Evolutionary conservation across 2,888 invertebrate genomes (phyloP).

Genomic region (Pyrocoelia pectoralis): DNA sequence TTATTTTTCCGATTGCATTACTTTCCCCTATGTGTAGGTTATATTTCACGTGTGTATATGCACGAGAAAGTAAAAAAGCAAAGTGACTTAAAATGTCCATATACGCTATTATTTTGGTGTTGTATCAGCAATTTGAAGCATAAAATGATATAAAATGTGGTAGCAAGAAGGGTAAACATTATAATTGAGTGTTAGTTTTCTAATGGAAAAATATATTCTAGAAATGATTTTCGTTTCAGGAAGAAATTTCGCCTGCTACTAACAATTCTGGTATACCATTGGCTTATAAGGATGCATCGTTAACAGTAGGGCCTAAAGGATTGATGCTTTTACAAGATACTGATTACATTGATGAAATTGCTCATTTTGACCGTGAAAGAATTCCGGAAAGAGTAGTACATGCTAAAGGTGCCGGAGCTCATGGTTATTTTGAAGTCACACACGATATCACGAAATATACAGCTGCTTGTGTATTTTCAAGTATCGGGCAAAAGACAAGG

Average conservation of each 20-base stretch:
- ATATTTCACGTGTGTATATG: too few relatives aligned
- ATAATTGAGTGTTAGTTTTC: too few relatives aligned
- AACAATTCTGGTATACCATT: slow-evolving; percentile 86
- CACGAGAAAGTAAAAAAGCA: too few relatives aligned
- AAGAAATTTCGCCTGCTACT: slow-evolving; percentile 64
- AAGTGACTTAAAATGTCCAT: too few relatives aligned
- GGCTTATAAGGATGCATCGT: slow-evolving; percentile 75
- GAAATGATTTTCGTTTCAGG: background rate
- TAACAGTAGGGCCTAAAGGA: slow-evolving; percentile 87
- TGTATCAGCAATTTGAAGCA: too few relatives aligned
- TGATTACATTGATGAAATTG: slow-evolving; percentile 78
- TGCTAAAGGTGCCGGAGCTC: slow-evolving; percentile 93
- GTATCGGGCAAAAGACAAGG: slow-evolving; percentile 81
- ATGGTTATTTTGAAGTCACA: slow-evolving; percentile 86
- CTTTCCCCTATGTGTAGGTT: too few relatives aligned
- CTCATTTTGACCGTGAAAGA: slow-evolving; percentile 88
- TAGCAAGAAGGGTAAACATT: too few relatives aligned
- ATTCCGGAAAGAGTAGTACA: slow-evolving; percentile 97
- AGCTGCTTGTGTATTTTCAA: slow-evolving; percentile 80
- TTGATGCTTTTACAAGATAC: slow-evolving; percentile 88
- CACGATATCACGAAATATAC: slow-evolving; percentile 83
- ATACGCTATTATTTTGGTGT: too few relatives aligned
- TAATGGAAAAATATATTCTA: too few relatives aligned
- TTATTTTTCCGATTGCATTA: too few relatives aligned
- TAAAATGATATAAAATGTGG: too few relatives aligned